Evolutionary conservation across 2,113 vertebrate genomes (phyloP), one percentile per base, ranked within the genome.

Genomic region (Riparia riparia): DNA sequence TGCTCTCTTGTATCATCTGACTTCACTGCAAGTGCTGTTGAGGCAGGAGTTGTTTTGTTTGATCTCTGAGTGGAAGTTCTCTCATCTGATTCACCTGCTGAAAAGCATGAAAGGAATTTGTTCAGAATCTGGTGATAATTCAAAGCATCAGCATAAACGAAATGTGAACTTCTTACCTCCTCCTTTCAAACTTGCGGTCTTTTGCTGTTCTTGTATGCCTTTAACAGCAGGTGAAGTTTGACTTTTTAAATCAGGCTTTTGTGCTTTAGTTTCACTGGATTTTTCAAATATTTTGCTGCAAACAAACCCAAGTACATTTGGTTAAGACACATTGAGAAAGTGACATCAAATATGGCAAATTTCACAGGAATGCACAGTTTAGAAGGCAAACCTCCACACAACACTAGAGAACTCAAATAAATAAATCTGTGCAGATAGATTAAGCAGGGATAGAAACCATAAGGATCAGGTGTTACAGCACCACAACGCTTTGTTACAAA

Each of bases 101-200:
- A n/a, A 95, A 95, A 94, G 71, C 5, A 77, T 4, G 29, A 89
- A 39, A 72, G 41, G 44, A 11, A 22, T 51, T 71, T 82, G 26
- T 42, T 70, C 37, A 82, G 44, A 56, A 87, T 47, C 56, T n/a
- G 13, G 21, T 49, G 18, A 54, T 51, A 61, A 66, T 12, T 10
- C 12, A 73, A 72, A 76, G 5, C 42, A 47, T 54, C 2, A 41
- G 17, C 66, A n/a, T 17, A 69, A 95, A 68, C 0, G 6, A 74
- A 84, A 57, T 1, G 31, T 61, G 26, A 93, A 42, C 39, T 81
- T 69, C n/a, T 6, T 85, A 97, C 98, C 97, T 95, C 65, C 56
- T 51, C 24, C 53, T 70, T 91, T 17, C 32, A 60, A 10, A 53
- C 25, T 78, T 39, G 54, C 18, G 28, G n/a, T 2, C 24, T 12